Evolutionary conservation across 2,888 invertebrate genomes (phyloP), one percentile per base, ranked within the genome.

Genomic region (Drosophila fulvimacula): DNA sequence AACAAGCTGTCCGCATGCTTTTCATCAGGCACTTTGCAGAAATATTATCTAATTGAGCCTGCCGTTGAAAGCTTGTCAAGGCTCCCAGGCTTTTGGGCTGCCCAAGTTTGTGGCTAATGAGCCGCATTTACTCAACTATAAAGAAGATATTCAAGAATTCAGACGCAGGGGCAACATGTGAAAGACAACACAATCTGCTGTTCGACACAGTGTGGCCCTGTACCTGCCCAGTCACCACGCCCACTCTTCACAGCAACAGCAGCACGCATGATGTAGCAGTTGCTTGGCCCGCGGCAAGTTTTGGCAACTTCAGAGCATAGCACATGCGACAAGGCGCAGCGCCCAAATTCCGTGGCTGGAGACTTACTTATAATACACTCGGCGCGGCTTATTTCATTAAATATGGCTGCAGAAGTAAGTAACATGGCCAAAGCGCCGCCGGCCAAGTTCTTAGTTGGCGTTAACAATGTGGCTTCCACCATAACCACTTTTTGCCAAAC

Each of bases 381-480:
- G 51, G 44, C 52, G 70, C 66, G 71, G 71, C 74, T 74, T 70
- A 74, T 79, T 83, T 79, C 74, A 83, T 86, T 82, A 83, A 76
- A 82, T 74, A 65, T 73, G 79, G 60, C 70, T 72, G 65, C 67
- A 62, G 46, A 60, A 59, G 76, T 64, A 67, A 67, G 70, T 73
- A 82, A 76, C 74, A 69, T 60, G 69, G 60, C 60, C 53, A 58
- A 67, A 76, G 61, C 42, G 76, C 83, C 72, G 36, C 27, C 42
- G 58, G 86, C 71, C 30, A 52, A 61, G 48, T 64, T 57, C 55
- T 63, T 84, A 77, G 81, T 73, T 76, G 65, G 66, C 63, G 61
- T 42, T 82, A 82, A 85, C 85, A 85, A 80, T 81, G 76, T 81
- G 74, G 73, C 69, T 71, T 66, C 57, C 24, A n/a, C n/a, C n/a